Percentiles rank a stretch among this genome's conserved stretches.
Conservation (phyloP, 2,797 vertebrate species). For the Schizopygopsis pylzovi region DNA sequence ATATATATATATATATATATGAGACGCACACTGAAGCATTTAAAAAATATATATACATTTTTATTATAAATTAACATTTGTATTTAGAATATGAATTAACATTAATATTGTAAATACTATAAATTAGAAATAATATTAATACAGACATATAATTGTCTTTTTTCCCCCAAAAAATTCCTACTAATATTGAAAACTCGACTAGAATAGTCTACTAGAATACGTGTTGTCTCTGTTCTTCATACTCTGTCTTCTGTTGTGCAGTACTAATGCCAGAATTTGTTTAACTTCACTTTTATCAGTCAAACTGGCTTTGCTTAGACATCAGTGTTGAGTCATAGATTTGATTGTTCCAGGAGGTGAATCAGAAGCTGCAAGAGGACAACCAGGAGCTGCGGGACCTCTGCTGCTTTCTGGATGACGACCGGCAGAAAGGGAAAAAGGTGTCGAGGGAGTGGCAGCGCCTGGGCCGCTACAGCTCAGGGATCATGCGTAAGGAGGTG, state of each 20-base stretch:
- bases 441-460: slow-evolving; percentile 96
- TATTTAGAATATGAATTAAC: too few relatives aligned
- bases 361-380: slow-evolving; percentile 97
- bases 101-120: neutral
- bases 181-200: neutral
- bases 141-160: neutral
- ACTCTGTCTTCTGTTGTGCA: neutral
- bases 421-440: slow-evolving; percentile 94
- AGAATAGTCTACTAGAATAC: neutral
- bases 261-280: neutral
- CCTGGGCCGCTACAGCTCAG: slow-evolving; percentile 89
- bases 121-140: neutral
- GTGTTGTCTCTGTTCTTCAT: neutral
- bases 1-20: too few relatives aligned
- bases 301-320: slow-evolving; percentile 29
- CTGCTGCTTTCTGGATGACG: slow-evolving; percentile 96
- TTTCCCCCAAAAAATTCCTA: neutral
- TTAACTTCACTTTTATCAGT: slow-evolving; percentile 31
- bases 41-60: too few relatives aligned
- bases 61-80: too few relatives aligned
- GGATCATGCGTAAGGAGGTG: slow-evolving; percentile 94
- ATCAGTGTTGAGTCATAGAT: slow-evolving; percentile 42
- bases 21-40: too few relatives aligned
- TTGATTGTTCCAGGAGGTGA: slow-evolving; percentile 87
- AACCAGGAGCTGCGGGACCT: slow-evolving; percentile 96